Evolutionary conservation across 2,888 invertebrate species (phyloP).

Genomic region (Carcina quercana): DNA sequence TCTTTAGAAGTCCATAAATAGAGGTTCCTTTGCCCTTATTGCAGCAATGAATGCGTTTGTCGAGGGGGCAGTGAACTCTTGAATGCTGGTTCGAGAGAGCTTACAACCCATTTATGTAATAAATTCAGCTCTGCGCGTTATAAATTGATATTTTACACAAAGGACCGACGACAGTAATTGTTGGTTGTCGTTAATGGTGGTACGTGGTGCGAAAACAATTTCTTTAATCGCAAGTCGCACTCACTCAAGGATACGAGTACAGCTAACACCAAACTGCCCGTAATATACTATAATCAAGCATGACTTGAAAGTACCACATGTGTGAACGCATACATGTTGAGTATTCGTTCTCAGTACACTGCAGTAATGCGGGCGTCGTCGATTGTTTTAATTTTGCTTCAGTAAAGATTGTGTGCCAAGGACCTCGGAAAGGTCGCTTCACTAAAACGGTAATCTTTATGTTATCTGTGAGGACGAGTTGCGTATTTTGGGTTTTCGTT

Average conservation of each 20-base stretch:
- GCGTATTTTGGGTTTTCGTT: constrained; percentile 42
- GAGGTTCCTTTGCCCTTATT: constrained; percentile 11
- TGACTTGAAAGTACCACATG: constrained; percentile 22
- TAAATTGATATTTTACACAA: constrained; percentile 48
- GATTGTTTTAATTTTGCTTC: constrained; percentile 49
- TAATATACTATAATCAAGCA: constrained; percentile 37
- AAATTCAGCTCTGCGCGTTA: constrained; percentile 18
- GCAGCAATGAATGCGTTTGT: constrained; percentile 20
- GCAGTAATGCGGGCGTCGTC: constrained; percentile 26
- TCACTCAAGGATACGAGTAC: constrained; percentile 34
- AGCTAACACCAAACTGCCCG: constrained; percentile 27
- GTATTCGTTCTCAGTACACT: constrained; percentile 18
- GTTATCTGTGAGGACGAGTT: constrained; percentile 48
- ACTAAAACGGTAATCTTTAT: constrained; percentile 70
- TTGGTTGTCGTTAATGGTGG: constrained; percentile 36
- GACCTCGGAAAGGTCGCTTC: constrained; percentile 60
- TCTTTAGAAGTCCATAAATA: constrained; percentile 5
- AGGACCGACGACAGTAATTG: constrained; percentile 49
- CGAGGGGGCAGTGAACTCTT: constrained; percentile 23
- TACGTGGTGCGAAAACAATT: constrained; percentile 40
- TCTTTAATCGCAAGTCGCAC: constrained; percentile 34
- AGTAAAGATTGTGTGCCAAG: constrained; percentile 59
- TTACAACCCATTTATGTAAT: constrained; percentile 16
- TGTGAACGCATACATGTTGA: constrained; percentile 23
- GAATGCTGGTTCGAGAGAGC: constrained; percentile 5